Base-by-base conservation (phyloP, 92 coral and sea anemone species). In the Zoanthus gigantus region DNA sequence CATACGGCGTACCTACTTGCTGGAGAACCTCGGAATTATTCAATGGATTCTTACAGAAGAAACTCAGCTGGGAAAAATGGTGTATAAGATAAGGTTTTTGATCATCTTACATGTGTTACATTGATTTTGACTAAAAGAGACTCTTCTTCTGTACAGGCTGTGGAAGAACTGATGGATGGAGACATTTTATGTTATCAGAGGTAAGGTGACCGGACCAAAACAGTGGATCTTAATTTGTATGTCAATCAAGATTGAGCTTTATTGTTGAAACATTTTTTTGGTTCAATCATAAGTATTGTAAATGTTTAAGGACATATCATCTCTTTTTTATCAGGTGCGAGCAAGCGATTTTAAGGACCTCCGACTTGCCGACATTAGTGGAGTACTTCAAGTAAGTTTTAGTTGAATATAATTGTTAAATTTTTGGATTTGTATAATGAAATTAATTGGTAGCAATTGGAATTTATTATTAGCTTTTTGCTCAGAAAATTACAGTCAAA, bases 161-260 rank as follows among this genome's bases (percentile, higher is more conserved):
- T 95, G 16, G 99, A 95, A 10, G 99, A 95, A 44, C 96, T 95
- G 23, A 97, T 96, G 93, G 99, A 97, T 81, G 99, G 99, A 34
- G 99, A 97, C 82, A 95, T 97, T 44, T 88, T 97, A 44, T 97
- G 99, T 82, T 94, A 88, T 78, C 99, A 97, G 83, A 93, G 97
- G 99, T 92, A 47, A 54, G 95, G 54, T 29, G 17, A 60, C 14
- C 44, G 1, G 28, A 79, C 30, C 69, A 10, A 50, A n/a, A 13
- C 66, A 58, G 6, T 13, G 6, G 5, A 11, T 18, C 5, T 11
- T 58, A 17, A n/a, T 6, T n/a, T 4, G n/a, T 4, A n/a, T 28
- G 4, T 4, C 9, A 5, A 16, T 9, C 9, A 63, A 63, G 9
- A 16, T 63, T 63, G 32, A 15, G 9, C 42, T 63, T 63, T 23